Evolutionary conservation across 2,113 vertebrate genomes (phyloP).

Genomic region (Dicrurus megarhynchus): DNA sequence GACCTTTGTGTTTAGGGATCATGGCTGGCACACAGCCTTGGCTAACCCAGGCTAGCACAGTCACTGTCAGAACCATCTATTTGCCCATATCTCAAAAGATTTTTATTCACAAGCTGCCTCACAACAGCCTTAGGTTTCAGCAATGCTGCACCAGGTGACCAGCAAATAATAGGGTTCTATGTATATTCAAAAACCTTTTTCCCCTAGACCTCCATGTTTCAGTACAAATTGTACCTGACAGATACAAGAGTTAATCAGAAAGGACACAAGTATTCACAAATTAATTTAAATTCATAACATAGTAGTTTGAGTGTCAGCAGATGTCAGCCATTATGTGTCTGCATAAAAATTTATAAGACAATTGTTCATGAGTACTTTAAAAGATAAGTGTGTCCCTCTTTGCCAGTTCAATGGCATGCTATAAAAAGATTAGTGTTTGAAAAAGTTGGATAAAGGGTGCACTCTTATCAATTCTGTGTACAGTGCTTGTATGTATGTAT

Average conservation of each 20-base stretch:
- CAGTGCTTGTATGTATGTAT: fast-evolving
- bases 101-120: neutral
- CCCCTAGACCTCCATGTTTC: neutral
- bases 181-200: neutral
- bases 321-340: neutral
- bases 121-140: neutral
- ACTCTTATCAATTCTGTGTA: neutral
- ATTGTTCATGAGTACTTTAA: neutral
- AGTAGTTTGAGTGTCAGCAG: neutral
- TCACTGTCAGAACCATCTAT: neutral
- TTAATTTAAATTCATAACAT: neutral
- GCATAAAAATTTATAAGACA: neutral
- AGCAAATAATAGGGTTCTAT: neutral
- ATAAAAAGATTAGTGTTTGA: neutral
- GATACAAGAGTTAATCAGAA: neutral
- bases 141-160: neutral
- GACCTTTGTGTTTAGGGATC: neutral
- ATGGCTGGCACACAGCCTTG: neutral
- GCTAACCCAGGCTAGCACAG: neutral
- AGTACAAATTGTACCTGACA: neutral
- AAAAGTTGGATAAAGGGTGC: neutral
- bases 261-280: slow-evolving; percentile 6
- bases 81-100: neutral
- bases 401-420: neutral
- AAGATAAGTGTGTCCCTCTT: neutral